A percentile compares a stretch with the other conserved stretches of the same genome.
Conservation (phyloP, 2,797 vertebrate species). For the Lateolabrax maculatus region DNA sequence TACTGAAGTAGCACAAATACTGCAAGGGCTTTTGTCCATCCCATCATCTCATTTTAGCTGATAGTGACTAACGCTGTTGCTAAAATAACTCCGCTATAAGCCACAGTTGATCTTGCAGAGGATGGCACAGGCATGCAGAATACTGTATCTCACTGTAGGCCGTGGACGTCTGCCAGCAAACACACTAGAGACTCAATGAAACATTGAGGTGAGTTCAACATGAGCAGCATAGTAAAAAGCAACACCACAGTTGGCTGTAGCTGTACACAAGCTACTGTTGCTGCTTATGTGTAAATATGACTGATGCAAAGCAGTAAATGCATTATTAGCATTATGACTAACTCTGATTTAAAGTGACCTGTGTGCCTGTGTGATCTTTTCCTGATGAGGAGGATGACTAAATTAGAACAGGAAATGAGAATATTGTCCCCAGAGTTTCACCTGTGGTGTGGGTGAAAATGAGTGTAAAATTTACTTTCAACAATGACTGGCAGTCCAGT, state of each 20-base stretch:
- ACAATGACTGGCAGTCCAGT: slow-evolving; percentile 18
- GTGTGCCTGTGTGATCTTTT: slow-evolving; percentile 41
- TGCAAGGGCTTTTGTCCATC: slow-evolving; percentile 31
- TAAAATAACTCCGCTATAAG: slow-evolving; percentile 59
- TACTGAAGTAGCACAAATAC: slow-evolving; percentile 39
- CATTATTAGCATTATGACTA: slow-evolving; percentile 39
- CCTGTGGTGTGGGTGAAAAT: slow-evolving; percentile 52
- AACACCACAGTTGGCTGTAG: slow-evolving; percentile 29
- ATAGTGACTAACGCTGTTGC: slow-evolving; percentile 57
- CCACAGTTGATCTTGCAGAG: slow-evolving; percentile 67
- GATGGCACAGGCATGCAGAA: slow-evolving; percentile 59
- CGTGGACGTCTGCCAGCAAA: slow-evolving; percentile 71
- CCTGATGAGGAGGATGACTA: slow-evolving; percentile 53
- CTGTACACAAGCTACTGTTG: slow-evolving; percentile 28
- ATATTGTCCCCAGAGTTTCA: slow-evolving; percentile 54
- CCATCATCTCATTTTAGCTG: slow-evolving; percentile 55
- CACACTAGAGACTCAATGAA: slow-evolving; percentile 65
- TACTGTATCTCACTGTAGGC: slow-evolving; percentile 73
- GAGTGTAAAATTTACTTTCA: slow-evolving; percentile 40
- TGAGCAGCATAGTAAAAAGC: slow-evolving; percentile 52
- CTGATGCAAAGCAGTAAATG: slow-evolving; percentile 33
- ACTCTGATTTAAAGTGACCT: slow-evolving; percentile 46
- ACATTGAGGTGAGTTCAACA: slow-evolving; percentile 63
- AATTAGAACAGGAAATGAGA: slow-evolving; percentile 73
- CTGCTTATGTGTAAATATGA: slow-evolving; percentile 45